phyloP scores from a whole-genome alignment of 1,140 invertebrate species.

The Polypedilum pembai region DNA sequence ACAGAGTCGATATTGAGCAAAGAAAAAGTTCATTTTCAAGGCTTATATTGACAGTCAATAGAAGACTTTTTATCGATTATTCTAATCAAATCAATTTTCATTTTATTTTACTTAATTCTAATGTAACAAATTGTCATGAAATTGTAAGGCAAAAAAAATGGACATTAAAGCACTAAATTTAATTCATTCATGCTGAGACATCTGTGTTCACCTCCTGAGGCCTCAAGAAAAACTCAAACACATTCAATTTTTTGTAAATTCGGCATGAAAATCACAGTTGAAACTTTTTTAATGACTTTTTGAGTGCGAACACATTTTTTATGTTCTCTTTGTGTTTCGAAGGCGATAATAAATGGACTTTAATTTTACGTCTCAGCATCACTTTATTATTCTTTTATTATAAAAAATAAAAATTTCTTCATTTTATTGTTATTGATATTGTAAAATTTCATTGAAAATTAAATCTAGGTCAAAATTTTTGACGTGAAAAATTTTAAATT shows the following conservation, averaged over 20 bases:
- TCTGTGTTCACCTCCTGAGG: neutral
- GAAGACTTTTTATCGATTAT: neutral
- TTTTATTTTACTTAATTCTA: neutral
- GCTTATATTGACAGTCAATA: neutral
- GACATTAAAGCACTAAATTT: too few species aligned
- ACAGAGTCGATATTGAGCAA: neutral
- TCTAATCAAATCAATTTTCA: neutral
- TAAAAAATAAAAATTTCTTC: too few species aligned
- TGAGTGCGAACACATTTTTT: neutral
- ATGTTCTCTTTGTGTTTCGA: neutral
- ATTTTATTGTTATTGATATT: too few species aligned
- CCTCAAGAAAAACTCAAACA: neutral
- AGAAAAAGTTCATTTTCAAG: neutral
- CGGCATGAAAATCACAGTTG: neutral
- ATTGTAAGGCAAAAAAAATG: neutral
- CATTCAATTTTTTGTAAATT: neutral
- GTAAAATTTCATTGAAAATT: too few species aligned
- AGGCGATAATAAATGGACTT: neutral
- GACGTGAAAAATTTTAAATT: too few species aligned
- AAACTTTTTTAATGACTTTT: conserved; percentile 4
- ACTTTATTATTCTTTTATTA: neutral
- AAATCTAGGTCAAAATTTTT: too few species aligned
- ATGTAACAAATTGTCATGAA: neutral
- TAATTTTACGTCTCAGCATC: neutral
- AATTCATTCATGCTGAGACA: neutral